phyloP scores from a whole-genome alignment of 1,140 invertebrate genomes.

The Diachasma alloeum region DNA sequence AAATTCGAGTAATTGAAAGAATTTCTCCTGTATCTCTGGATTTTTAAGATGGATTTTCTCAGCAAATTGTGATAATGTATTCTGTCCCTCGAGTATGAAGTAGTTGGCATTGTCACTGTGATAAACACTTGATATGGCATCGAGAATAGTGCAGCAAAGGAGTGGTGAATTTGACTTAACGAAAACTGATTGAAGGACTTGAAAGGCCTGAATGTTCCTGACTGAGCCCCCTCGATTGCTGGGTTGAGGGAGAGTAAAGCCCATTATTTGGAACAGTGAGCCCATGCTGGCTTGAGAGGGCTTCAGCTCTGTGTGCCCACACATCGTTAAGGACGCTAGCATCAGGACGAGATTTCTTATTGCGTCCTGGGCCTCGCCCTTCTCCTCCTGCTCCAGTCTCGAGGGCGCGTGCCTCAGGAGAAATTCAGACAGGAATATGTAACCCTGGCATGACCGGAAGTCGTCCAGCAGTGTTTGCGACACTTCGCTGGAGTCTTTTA shows the following conservation, averaged over 20 bases:
- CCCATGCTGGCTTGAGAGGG: slow-evolving; percentile 85
- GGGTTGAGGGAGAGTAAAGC: slow-evolving; percentile 90
- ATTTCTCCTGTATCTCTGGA: slow-evolving; percentile 92
- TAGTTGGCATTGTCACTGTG: slow-evolving; percentile 98
- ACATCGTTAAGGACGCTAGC: slow-evolving; percentile 92
- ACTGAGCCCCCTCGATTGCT: slow-evolving; percentile 81
- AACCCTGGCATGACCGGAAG: slow-evolving; percentile 93
- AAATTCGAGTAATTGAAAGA: slow-evolving; percentile 95
- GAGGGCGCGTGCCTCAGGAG: slow-evolving; percentile 75
- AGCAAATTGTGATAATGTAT: slow-evolving; percentile 94
- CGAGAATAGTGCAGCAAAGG: slow-evolving; percentile 89
- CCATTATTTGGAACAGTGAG: slow-evolving; percentile 91
- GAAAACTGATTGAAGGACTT: slow-evolving; percentile 94
- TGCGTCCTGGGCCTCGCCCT: slow-evolving; percentile 85
- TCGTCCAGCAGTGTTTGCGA: slow-evolving; percentile 95
- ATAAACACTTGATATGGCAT: slow-evolving; percentile 96
- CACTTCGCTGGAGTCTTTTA: slow-evolving; percentile 98
- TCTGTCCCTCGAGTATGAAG: slow-evolving; percentile 96
- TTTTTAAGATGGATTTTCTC: slow-evolving; percentile 94
- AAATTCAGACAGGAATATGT: slow-evolving; percentile 94
- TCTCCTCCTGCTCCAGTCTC: slow-evolving; percentile 79
- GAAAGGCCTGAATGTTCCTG: slow-evolving; percentile 93
- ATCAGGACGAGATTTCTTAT: slow-evolving; percentile 92
- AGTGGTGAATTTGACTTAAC: slow-evolving; percentile 86
- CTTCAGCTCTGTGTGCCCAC: slow-evolving; percentile 88